Percentiles rank a stretch among this genome's conserved stretches.
phyloP scores from a whole-genome alignment of 92 coral and sea anemone species.

The Zoanthus solanderi region DNA sequence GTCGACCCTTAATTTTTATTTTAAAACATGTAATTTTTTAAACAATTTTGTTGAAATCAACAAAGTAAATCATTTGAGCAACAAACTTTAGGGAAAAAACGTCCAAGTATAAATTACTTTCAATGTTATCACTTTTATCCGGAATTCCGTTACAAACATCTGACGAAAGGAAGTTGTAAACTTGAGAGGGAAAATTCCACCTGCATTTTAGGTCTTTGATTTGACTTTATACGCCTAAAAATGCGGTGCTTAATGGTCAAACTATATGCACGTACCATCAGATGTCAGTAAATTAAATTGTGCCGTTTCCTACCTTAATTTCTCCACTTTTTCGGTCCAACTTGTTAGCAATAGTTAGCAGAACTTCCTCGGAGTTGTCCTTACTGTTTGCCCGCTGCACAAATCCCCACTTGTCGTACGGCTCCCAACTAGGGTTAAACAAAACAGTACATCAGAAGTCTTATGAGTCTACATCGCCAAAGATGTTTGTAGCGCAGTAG shows the following conservation, averaged over 20 bases:
- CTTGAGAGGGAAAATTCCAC: too few species aligned
- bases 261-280: too few species aligned
- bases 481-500: too few species aligned
- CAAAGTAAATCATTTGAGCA: too few species aligned
- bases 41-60: too few species aligned
- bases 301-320: slow-evolving; percentile 70
- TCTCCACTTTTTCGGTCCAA: slow-evolving; percentile 89
- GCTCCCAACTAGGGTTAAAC: slow-evolving; percentile 69
- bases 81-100: too few species aligned
- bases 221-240: too few species aligned
- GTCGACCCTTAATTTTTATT: too few species aligned
- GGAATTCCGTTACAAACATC: not conserved
- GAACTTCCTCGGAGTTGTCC: slow-evolving; percentile 82
- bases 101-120: not conserved
- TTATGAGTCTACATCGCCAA: not conserved
- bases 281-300: not conserved
- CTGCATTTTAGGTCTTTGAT: too few species aligned
- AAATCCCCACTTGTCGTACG: slow-evolving; percentile 95
- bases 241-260: too few species aligned
- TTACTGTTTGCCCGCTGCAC: slow-evolving; percentile 86
- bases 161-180: too few species aligned
- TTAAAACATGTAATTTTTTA: not conserved
- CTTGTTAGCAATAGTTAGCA: slow-evolving; percentile 85
- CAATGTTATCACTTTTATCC: not conserved
- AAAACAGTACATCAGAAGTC: not conserved